Evolutionary conservation across 1,140 invertebrate genomes (phyloP), one percentile per base, ranked within the genome.

Genomic region (Leptoteleia sp.): DNA sequence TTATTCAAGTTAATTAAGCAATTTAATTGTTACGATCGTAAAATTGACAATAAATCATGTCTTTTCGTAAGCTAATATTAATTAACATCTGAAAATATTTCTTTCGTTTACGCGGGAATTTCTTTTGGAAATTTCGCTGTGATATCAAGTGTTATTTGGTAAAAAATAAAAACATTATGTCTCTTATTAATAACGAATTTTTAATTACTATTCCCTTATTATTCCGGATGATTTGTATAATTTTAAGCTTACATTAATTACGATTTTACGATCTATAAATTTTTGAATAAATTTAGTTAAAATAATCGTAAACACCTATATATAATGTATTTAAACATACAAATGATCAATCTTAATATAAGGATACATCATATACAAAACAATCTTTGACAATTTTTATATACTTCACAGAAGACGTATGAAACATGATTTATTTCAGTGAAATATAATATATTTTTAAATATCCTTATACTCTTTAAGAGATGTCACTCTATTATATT

Each of bases 341-440:
- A 37, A 35, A 13, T 57, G 1, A 15, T n/a, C 19, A 48, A 62
- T 62, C 27, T 6, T 16, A 48, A 38, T 38, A 48, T 13, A 48
- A 48, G 19, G 31, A 11, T 62, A 48, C 43, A 62, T 27, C 22
- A n/a, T 11, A 48, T 48, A 19, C n/a, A n/a, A 61, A 64, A 47
- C 11, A 50, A 78, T 54, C 40, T 6, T 57, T 16, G 4, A 43
- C 33, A 57, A 68, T 68, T 43, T 67, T 43, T 38, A 15, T 67
- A 54, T 9, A 45, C n/a, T 33, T 52, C 31, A 38, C n/a, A 62
- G 42, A 65, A 37, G 37, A 65, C 61, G 52, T 47, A 47, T 33
- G 31, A 50, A 15, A 31, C 11, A 11, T 27, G 35, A 55, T n/a
- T 42, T 42, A 12, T 15, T 29, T 25, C n/a, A 5, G 7, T 59